Percentiles rank a stretch among this genome's conserved stretches.
These are phyloP conservation scores for Austrofundulus limnaeus DNA, from an alignment of 2,113 vertebrate genomes.

Conservation along the genomic window DNA sequence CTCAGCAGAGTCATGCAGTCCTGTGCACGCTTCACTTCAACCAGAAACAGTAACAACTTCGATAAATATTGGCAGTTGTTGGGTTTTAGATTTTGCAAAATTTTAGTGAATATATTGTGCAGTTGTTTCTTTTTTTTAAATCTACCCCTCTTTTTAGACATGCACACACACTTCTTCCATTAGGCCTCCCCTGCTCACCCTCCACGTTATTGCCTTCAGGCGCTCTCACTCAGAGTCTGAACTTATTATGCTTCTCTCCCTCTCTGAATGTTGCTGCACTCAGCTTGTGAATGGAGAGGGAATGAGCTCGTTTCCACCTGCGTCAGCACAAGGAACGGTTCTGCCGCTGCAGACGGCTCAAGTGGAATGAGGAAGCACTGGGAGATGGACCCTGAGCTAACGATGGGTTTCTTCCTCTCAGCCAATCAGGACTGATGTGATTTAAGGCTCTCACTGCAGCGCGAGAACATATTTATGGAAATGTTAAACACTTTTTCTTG, in stretches of 20 bases:
- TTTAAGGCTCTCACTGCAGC: conserved; percentile 41
- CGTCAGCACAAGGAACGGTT: conserved; percentile 53
- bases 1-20: neutral
- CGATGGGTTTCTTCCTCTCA: conserved; percentile 38
- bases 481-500: conserved; percentile 54
- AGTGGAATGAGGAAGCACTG: conserved; percentile 59
- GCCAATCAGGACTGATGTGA: conserved; percentile 46
- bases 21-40: neutral
- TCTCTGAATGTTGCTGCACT: conserved; percentile 57
- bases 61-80: conserved; percentile 10
- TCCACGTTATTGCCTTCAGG: conserved; percentile 58
- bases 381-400: conserved; percentile 19
- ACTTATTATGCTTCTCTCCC: conserved; percentile 61
- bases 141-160: conserved; percentile 23
- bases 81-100: conserved; percentile 13
- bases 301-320: conserved; percentile 62
- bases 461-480: conserved; percentile 55
- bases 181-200: conserved; percentile 50
- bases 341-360: conserved; percentile 38
- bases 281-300: conserved; percentile 52
- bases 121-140: conserved; percentile 3
- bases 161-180: conserved; percentile 41
- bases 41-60: neutral
- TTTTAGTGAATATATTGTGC: conserved; percentile 4
- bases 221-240: conserved; percentile 62